A percentile compares a stretch with the other conserved stretches of the same genome.
Conservation (phyloP, 1,140 invertebrate species). For the Hyles euphorbiae region DNA sequence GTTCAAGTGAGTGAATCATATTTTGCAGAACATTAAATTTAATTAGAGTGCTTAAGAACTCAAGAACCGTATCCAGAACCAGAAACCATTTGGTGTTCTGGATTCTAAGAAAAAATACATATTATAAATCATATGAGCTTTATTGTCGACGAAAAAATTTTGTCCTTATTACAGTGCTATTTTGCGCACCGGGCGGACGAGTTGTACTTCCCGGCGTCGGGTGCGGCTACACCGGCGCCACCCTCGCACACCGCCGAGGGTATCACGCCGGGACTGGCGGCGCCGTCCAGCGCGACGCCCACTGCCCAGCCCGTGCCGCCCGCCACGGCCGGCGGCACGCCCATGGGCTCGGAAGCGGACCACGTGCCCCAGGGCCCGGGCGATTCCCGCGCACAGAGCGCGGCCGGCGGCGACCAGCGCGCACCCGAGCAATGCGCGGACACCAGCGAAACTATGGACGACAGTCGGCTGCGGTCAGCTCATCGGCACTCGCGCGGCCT, state of each 20-base stretch:
- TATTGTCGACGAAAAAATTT: too few species aligned
- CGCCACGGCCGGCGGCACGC: slow-evolving; percentile 9
- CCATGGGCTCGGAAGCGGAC: slow-evolving; percentile 24
- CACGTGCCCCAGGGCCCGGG: slow-evolving; percentile 37
- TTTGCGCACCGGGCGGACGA: slow-evolving; percentile 86
- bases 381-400: slow-evolving; percentile 34
- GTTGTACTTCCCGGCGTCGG: slow-evolving; percentile 80
- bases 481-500: slow-evolving; percentile 63
- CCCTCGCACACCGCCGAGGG: slow-evolving; percentile 19
- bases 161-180: slow-evolving; percentile 79
- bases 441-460: slow-evolving; percentile 28
- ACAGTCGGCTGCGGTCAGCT: slow-evolving; percentile 8
- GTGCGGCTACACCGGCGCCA: slow-evolving; percentile 61
- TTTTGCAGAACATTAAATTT: too few species aligned
- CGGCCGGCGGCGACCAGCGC: slow-evolving; percentile 60
- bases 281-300: slow-evolving; percentile 17
- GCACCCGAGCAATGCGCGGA: slow-evolving; percentile 26
- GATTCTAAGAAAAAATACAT: too few species aligned
- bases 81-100: too few species aligned
- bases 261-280: not conserved
- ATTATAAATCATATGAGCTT: too few species aligned
- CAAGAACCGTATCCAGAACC: too few species aligned
- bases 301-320: slow-evolving; percentile 11
- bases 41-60: too few species aligned
- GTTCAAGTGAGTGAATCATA: slow-evolving; percentile 68